Conservation (phyloP, 2,888 invertebrate genomes). For the Xestia ashworthii region DNA sequence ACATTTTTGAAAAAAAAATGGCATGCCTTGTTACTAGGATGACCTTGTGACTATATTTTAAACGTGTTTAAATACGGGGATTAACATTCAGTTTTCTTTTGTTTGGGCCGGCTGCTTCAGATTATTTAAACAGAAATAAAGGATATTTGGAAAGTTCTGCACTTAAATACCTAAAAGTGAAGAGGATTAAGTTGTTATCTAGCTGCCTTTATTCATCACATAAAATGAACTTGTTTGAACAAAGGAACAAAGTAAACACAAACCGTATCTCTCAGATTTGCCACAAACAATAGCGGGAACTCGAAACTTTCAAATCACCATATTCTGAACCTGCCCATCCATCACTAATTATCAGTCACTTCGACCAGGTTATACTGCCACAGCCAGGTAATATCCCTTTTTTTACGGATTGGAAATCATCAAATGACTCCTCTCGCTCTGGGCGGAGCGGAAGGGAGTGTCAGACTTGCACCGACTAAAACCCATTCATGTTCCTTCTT, state of each 20-base stretch:
- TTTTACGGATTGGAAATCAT: no score
- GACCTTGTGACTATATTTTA: neutral
- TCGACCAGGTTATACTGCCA: neutral
- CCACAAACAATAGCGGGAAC: constrained; percentile 3
- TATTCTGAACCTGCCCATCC: constrained; percentile 10
- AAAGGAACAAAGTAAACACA: neutral
- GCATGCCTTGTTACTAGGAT: neutral
- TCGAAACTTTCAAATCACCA: constrained; percentile 7
- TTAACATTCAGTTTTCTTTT: neutral
- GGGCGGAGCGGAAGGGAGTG: no score
- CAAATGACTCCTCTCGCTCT: no score
- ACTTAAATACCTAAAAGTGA: neutral
- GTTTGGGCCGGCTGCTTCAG: neutral
- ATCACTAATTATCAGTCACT: constrained; percentile 11
- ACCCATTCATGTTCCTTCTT: no score
- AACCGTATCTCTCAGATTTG: neutral
- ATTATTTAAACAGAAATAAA: neutral
- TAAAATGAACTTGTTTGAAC: neutral
- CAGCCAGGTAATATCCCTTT: neutral
- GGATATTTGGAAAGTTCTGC: neutral
- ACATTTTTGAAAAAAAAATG: neutral
- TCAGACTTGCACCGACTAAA: no score
- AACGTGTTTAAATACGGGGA: neutral
- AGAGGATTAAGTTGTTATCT: neutral
- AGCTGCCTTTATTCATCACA: neutral